Conservation (phyloP, 2,888 invertebrate species). For the Oligia strigilis region DNA sequence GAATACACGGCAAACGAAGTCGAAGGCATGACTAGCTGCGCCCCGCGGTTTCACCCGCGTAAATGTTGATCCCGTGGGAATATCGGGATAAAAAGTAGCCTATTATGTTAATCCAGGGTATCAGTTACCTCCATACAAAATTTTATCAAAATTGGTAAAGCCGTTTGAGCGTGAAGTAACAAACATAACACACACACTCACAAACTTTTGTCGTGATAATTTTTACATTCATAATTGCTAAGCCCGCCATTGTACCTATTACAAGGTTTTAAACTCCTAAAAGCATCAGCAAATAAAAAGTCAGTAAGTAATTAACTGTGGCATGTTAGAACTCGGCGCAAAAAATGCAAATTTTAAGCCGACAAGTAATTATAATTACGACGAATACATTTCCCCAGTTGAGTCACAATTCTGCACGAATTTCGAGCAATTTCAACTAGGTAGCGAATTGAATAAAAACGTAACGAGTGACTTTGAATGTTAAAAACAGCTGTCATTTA, state of each 20-base stretch:
- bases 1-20: not conserved
- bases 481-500: conserved; percentile 55
- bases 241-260: not conserved
- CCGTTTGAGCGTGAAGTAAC: no score
- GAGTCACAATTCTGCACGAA: conserved; percentile 29
- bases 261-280: not conserved
- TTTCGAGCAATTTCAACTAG: conserved; percentile 17
- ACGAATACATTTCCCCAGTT: conserved; percentile 17
- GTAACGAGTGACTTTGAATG: conserved; percentile 16
- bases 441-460: conserved; percentile 23
- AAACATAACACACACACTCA: no score
- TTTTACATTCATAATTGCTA: not conserved
- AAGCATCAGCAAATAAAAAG: not conserved
- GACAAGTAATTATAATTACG: conserved; percentile 15
- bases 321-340: conserved; percentile 6
- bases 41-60: no score
- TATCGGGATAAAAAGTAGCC: no score
- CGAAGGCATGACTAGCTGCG: not conserved
- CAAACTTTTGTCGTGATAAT: not conserved
- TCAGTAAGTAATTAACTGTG: conserved; percentile 14
- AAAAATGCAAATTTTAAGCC: conserved; percentile 26
- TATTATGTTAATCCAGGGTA: no score
- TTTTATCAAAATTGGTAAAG: no score
- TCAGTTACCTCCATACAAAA: no score
- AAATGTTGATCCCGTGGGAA: no score